Evolutionary conservation across 2,113 vertebrate species (phyloP).

Genomic region (Ptilonorhynchus violaceus): DNA sequence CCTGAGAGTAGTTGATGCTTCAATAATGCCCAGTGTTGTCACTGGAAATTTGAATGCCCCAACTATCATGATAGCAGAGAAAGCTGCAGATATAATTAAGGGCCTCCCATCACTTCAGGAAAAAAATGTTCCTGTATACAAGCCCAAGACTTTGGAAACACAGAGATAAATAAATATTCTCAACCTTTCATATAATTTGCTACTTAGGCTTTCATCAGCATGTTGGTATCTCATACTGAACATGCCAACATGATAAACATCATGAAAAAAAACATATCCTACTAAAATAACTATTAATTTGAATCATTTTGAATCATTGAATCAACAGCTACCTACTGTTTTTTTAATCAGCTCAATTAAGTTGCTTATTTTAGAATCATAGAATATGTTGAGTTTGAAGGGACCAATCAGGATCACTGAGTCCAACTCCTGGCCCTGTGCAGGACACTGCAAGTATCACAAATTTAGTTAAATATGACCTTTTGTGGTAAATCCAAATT

Average conservation of each 20-base stretch:
- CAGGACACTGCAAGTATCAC: neutral
- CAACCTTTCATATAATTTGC: neutral
- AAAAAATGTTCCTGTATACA: constrained; percentile 81
- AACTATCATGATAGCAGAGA: constrained; percentile 96
- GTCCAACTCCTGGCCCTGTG: neutral
- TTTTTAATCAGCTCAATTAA: neutral
- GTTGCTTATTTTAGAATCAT: neutral
- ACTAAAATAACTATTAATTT: neutral
- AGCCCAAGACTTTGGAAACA: constrained; percentile 76
- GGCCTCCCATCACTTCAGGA: constrained; percentile 79
- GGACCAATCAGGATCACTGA: neutral
- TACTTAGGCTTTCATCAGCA: neutral
- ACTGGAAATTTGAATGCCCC: constrained; percentile 95
- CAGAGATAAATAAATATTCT: constrained; percentile 73
- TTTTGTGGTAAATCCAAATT: neutral
- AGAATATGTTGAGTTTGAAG: neutral
- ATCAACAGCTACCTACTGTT: neutral
- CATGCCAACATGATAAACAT: neutral
- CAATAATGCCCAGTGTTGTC: constrained; percentile 94
- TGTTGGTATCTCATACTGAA: neutral
- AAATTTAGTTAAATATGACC: neutral
- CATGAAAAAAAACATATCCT: neutral
- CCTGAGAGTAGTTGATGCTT: constrained; percentile 90
- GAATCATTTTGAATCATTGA: too few species aligned
- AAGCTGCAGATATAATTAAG: constrained; percentile 89